Conservation (phyloP, 2,113 vertebrate species). For the Ancistrus triradiatus region DNA sequence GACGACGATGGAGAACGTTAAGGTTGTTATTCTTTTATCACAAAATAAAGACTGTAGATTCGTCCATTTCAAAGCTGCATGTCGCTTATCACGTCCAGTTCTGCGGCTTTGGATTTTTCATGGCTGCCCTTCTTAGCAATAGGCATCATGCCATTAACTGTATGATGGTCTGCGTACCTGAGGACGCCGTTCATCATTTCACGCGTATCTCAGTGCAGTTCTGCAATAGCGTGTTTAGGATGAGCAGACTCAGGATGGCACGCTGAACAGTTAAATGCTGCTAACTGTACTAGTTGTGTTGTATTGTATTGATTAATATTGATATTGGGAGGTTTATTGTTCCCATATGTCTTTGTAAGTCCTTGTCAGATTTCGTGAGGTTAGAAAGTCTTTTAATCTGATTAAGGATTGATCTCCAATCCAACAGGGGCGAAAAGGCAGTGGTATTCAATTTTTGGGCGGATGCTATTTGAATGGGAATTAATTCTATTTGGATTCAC, state of each 20-base stretch:
- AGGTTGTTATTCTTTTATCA: no score
- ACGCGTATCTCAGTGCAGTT: no score
- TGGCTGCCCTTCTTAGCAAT: slow-evolving; percentile 52
- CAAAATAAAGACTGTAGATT: no score
- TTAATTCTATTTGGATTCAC: no score
- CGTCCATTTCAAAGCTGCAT: slow-evolving; percentile 26
- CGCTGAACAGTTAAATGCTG: slow-evolving; percentile 2
- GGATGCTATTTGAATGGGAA: no score
- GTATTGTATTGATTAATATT: background rate
- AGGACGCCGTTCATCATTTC: slow-evolving; percentile 27
- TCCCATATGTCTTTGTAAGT: no score
- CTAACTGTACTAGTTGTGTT: slow-evolving; percentile 12
- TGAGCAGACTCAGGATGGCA: slow-evolving; percentile 22
- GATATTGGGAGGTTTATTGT: background rate
- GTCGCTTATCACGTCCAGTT: slow-evolving; percentile 5
- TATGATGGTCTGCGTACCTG: slow-evolving; percentile 21
- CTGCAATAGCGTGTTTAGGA: slow-evolving; percentile 13
- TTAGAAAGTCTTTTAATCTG: no score
- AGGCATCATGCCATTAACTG: slow-evolving; percentile 40
- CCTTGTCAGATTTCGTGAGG: no score
- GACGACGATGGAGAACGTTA: no score
- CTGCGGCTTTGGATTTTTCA: slow-evolving; percentile 22
- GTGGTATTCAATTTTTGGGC: no score
- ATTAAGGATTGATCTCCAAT: no score
- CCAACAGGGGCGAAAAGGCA: no score